A percentile compares a stretch with the other conserved stretches of the same genome.
phyloP scores from a whole-genome alignment of 2,797 vertebrate genomes.

The Erithacus rubecula region DNA sequence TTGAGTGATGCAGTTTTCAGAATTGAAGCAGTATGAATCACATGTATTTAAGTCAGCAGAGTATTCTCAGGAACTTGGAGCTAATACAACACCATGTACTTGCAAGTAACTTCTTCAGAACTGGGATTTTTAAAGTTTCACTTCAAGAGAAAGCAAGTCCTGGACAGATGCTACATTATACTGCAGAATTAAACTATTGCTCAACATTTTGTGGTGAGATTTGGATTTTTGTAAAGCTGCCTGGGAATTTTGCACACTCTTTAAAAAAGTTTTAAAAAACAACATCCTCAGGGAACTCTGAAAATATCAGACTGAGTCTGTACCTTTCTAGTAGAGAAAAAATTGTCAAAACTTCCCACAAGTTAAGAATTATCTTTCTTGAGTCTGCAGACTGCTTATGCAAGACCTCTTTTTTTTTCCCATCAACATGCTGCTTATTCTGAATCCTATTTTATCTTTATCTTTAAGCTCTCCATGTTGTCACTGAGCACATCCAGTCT shows the following conservation, averaged over 20 bases:
- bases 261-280: not conserved
- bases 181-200: not conserved
- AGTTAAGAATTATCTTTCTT: not conserved
- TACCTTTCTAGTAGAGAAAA: not conserved
- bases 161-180: not conserved
- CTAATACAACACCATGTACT: not conserved
- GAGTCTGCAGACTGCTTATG: not conserved
- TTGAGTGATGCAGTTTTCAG: conserved; percentile 8
- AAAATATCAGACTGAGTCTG: not conserved
- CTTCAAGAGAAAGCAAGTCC: not conserved
- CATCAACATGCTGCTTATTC: not conserved
- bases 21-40: not conserved
- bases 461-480: not conserved
- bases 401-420: not conserved
- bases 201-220: not conserved
- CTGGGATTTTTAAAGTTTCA: not conserved
- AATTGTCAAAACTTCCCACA: not conserved
- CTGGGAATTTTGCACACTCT: not conserved
- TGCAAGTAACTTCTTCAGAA: not conserved
- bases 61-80: not conserved
- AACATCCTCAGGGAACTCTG: not conserved
- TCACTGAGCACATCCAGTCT: not conserved
- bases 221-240: not conserved
- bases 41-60: not conserved
- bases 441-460: not conserved